These are phyloP conservation scores for Diorhabda elongata DNA, from an alignment of 1,140 invertebrate genomes.

Conservation along the genomic window DNA sequence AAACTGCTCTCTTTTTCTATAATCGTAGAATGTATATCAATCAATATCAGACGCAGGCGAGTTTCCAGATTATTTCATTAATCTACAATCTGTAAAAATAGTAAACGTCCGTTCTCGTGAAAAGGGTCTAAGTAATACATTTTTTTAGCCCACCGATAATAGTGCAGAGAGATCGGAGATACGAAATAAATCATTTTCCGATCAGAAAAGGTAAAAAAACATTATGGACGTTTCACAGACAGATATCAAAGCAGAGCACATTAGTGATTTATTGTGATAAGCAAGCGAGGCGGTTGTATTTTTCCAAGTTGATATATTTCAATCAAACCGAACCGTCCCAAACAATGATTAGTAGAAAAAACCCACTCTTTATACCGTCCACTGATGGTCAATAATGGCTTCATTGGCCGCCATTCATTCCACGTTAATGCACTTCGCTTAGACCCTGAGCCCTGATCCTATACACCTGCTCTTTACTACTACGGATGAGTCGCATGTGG, in stretches of 20 bases:
- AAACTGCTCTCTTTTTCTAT: not conserved
- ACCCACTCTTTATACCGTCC: constrained; percentile 36
- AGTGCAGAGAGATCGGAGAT: constrained; percentile 25
- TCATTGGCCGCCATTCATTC: constrained; percentile 35
- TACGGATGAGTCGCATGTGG: too few relatives aligned
- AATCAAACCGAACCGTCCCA: constrained; percentile 40
- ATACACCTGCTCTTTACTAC: not conserved
- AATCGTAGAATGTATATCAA: not conserved
- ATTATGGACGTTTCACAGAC: constrained; percentile 30
- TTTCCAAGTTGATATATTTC: constrained; percentile 42
- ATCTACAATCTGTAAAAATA: constrained; percentile 3
- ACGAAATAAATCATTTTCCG: constrained; percentile 38
- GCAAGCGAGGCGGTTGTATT: constrained; percentile 36
- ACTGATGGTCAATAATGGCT: constrained; percentile 39
- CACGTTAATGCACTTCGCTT: constrained; percentile 36
- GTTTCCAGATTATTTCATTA: not conserved
- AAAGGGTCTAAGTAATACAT: constrained; percentile 16
- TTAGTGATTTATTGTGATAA: constrained; percentile 44
- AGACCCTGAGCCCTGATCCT: not conserved
- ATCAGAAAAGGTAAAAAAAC: constrained; percentile 34
- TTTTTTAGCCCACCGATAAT: constrained; percentile 7
- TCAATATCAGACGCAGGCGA: not conserved
- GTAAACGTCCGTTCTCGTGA: constrained; percentile 13
- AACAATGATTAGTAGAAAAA: constrained; percentile 43
- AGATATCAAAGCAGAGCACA: constrained; percentile 34